Conservation (phyloP, 2,888 invertebrate genomes). For the Lasioglossum marginatum region DNA sequence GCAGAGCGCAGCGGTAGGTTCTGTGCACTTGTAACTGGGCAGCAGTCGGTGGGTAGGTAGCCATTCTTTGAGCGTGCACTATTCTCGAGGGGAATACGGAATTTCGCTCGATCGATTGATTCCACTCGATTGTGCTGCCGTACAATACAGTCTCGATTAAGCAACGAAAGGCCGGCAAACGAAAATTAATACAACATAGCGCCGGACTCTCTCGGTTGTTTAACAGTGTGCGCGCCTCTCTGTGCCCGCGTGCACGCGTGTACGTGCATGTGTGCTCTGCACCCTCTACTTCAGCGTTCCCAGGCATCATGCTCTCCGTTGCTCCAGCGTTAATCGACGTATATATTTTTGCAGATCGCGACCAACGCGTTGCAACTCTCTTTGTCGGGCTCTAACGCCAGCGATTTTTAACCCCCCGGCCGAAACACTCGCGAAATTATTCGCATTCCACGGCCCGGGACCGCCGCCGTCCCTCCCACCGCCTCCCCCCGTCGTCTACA, state of each 20-base stretch:
- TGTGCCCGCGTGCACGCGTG: conserved; percentile 20
- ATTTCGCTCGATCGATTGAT: conserved; percentile 72
- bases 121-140: conserved; percentile 71
- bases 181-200: conserved; percentile 76
- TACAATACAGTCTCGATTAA: conserved; percentile 75
- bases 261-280: not conserved
- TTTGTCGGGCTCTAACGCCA: not conserved
- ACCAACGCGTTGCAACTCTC: no score
- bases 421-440: conserved; percentile 1
- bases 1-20: conserved; percentile 18
- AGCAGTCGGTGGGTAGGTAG: not conserved
- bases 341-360: conserved; percentile 2
- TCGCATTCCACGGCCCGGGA: not conserved
- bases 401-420: not conserved
- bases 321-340: conserved; percentile 30
- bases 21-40: conserved; percentile 41
- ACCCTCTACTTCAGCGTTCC: conserved; percentile 33
- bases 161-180: conserved; percentile 69
- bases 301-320: conserved; percentile 41
- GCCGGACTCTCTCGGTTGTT: conserved; percentile 26
- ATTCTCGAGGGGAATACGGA: conserved; percentile 61
- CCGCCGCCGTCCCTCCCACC: not conserved
- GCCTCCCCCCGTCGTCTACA: not conserved
- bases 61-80: conserved; percentile 53
- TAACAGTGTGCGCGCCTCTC: conserved; percentile 26